These are phyloP conservation scores for Eospalax fontanierii DNA, from an alignment of 2,797 vertebrate genomes.

Conservation along the genomic window DNA sequence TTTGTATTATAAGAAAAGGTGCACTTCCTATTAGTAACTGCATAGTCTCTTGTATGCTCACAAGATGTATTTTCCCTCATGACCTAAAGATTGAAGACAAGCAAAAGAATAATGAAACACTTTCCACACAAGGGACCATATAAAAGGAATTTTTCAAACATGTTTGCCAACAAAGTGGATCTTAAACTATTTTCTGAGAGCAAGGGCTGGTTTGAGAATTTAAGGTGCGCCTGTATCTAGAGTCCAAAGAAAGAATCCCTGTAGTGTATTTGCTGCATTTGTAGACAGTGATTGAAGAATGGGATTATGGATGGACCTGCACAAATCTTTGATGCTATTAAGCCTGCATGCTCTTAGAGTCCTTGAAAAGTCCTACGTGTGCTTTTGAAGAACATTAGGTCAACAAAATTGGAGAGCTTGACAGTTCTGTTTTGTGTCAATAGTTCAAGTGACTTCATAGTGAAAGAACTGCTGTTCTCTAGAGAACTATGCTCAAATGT, in stretches of 20 bases:
- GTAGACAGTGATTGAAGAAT: constrained; percentile 16
- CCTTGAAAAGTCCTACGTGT: constrained; percentile 44
- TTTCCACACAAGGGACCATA: background rate
- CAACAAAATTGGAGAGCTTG: constrained; percentile 47
- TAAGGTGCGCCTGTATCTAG: background rate
- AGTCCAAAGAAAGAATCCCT: background rate
- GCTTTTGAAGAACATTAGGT: constrained; percentile 52
- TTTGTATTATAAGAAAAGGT: constrained; percentile 27
- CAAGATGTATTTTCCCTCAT: constrained; percentile 36
- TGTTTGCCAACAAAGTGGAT: constrained; percentile 38
- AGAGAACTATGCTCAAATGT: constrained; percentile 46
- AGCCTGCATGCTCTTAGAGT: background rate
- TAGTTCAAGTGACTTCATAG: constrained; percentile 49
- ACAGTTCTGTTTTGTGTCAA: constrained; percentile 53
- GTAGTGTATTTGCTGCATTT: background rate
- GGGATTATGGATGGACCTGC: background rate
- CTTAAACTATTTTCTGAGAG: background rate
- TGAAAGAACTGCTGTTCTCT: constrained; percentile 47
- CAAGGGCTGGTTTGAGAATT: constrained; percentile 13
- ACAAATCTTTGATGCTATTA: background rate
- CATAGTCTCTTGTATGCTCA: constrained; percentile 21
- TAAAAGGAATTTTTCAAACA: constrained; percentile 27
- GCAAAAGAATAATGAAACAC: constrained; percentile 32
- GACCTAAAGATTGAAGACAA: constrained; percentile 33
- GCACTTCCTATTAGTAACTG: constrained; percentile 38